A percentile compares a stretch with the other conserved stretches of the same genome.
phyloP scores from a whole-genome alignment of 1,140 invertebrate genomes.

The Microplitis mediator region DNA sequence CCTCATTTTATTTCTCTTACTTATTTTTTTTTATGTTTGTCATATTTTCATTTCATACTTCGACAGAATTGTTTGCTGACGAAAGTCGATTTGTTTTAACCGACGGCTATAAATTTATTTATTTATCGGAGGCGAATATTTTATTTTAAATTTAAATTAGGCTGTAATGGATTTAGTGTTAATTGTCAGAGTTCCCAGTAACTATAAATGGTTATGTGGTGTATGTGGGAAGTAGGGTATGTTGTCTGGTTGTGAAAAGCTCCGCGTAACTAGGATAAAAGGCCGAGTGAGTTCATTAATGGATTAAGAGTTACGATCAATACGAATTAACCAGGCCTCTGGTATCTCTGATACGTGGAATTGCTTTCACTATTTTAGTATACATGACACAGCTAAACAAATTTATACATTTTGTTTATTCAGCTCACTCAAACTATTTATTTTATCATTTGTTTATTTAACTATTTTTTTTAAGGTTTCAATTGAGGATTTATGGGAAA shows the following conservation, averaged over 20 bases:
- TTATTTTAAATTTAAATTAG: neutral
- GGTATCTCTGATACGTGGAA: neutral
- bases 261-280: constrained; percentile 42
- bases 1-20: neutral
- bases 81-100: neutral
- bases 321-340: constrained; percentile 40
- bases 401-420: neutral
- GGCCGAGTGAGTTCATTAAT: constrained; percentile 50
- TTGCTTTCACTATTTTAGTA: constrained; percentile 16
- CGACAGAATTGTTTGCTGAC: neutral
- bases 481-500: no score
- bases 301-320: constrained; percentile 52
- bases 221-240: constrained; percentile 30
- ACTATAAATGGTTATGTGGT: constrained; percentile 2
- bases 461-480: no score
- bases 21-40: constrained; percentile 2
- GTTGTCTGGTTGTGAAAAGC: constrained; percentile 35
- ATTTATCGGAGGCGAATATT: no score
- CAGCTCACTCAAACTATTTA: no score
- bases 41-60: neutral
- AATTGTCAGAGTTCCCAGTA: neutral
- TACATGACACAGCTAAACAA: neutral
- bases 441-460: no score
- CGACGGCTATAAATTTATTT: no score
- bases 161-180: neutral